Evolutionary conservation across 2,888 invertebrate species (phyloP), one percentile per base, ranked within the genome.

Genomic region (Hemaris fuciformis): DNA sequence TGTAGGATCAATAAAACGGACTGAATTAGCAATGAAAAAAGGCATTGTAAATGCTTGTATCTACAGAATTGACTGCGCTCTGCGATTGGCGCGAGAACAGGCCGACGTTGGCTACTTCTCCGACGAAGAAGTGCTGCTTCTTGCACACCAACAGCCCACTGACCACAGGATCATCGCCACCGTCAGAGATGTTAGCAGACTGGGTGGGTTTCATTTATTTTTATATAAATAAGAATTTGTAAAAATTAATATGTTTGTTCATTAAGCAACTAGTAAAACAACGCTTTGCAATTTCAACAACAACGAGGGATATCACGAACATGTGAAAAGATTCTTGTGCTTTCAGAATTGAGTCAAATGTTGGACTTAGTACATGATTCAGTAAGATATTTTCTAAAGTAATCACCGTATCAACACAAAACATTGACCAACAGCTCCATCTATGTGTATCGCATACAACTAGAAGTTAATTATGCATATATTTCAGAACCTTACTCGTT

Each of bases 61-160:
- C n/a, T 72, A 0, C 74, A 95, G 94, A 66, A 85, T 94, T 27
- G 94, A 95, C 72, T 95, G 96, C 74, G 93, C 95, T 0, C 73
- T 94, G 7, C 91, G 90, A 67, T 75, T 95, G 48, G 83, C 88
- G 0, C 80, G 87, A 3, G 93, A 92, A 0, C 75, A 88, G 22
- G 94, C 93, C 0, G 94, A 95, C 69, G 88, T 95, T 62, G 95
- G 94, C 0, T 80, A 93, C 42, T 94, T 95, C 74, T 87, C 89
- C 0, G 93, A 95, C 2, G 95, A 95, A 74, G 94, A 95, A 72
- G 88, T 94, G 3, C 75, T 95, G 1, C 79, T 95, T 3, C 85
- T 94, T 10, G 81, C 89, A 0, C 87, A 87, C 41, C 80, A 88
- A 56, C 86, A 89, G 18, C 86, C 91, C 0, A 83, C 77, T 0